A percentile compares a stretch with the other conserved stretches of the same genome.
These are phyloP conservation scores for Pycnomerus fuliginosus DNA, from an alignment of 2,888 invertebrate genomes.

Conservation along the genomic window DNA sequence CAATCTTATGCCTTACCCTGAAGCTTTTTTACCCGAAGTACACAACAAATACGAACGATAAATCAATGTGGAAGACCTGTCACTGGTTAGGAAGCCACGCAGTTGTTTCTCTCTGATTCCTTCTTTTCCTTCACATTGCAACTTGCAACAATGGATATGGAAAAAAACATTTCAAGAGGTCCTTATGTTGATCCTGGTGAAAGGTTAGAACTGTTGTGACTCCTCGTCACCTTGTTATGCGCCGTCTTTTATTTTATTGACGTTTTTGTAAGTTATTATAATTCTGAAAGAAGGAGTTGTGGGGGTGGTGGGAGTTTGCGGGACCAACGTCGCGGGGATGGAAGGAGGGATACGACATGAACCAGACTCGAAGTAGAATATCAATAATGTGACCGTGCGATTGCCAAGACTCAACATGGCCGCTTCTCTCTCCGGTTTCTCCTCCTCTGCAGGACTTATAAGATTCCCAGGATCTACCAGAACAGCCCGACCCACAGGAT, in stretches of 20 bases:
- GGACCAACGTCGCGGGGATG: slow-evolving; percentile 24
- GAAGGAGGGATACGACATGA: slow-evolving; percentile 44
- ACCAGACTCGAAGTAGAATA: slow-evolving; percentile 53
- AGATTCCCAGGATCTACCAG: slow-evolving; percentile 34
- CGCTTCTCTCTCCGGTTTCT: slow-evolving; percentile 31
- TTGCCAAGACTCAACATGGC: slow-evolving; percentile 49
- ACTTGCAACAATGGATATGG: too few species aligned
- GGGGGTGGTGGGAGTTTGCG: slow-evolving; percentile 20
- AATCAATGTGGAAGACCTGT: slow-evolving; percentile 52
- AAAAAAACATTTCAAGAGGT: too few species aligned
- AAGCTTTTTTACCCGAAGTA: slow-evolving; percentile 48
- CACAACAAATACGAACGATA: slow-evolving; percentile 53
- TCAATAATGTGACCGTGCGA: slow-evolving; percentile 54
- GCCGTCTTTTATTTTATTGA: slow-evolving; percentile 36
- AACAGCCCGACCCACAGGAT: slow-evolving; percentile 30
- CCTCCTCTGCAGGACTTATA: slow-evolving; percentile 28
- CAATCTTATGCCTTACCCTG: slow-evolving; percentile 47
- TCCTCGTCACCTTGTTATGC: not conserved
- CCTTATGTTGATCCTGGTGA: too few species aligned
- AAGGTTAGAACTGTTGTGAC: too few species aligned
- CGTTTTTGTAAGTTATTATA: slow-evolving; percentile 40
- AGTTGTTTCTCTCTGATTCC: slow-evolving; percentile 28
- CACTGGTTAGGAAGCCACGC: slow-evolving; percentile 43
- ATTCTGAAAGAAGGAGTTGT: slow-evolving; percentile 33
- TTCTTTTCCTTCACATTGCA: slow-evolving; percentile 10